Evolutionary conservation across 2,888 invertebrate genomes (phyloP), one percentile per base, ranked within the genome.

Genomic region (Apodemia mormo): DNA sequence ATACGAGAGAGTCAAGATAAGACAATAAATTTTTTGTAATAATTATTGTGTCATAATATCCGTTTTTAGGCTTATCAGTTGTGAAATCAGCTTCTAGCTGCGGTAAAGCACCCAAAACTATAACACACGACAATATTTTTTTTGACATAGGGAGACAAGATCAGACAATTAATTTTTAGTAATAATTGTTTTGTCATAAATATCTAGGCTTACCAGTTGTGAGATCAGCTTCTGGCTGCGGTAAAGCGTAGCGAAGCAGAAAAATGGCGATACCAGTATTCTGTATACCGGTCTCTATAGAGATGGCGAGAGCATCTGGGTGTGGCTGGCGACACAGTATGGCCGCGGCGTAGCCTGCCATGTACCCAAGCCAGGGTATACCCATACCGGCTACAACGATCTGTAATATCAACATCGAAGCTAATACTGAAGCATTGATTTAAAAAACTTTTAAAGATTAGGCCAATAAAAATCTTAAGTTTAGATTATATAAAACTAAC

Each of bases 241-340:
- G 95, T 71, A 99, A 92, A 4, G 97, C 95, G 81, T 97, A 96
- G 70, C 96, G 92, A 69, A 99, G 90, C 77, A 99, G 93, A 86
- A 98, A 97, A 80, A 99, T 98, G 0, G 98, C 95, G 74, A 99
- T 96, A 64, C 98, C 98, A 0, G 98, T 98, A 89, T 99, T 99
- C 90, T 98, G 98, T 69, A 98, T 96, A 68, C 98, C 98, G 5
- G 97, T 97, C 93, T 99, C 99, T 67, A 99, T 96, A 66, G 97
- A 96, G 80, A 99, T 98, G 6, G 99, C 97, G n/a, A 97, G 88
- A 2, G 95, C 91, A 85, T 98, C 97, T 3, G 94, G 85, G 64
- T 94, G 85, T 6, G 95, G 92, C 82, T 96, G 97, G 40, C 94
- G 92, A 14, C 95, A 90, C 0, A 95, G 40, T 68, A 93, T 88